Evolutionary conservation across 2,888 invertebrate genomes (phyloP).

Genomic region (Gryllus longicercus): DNA sequence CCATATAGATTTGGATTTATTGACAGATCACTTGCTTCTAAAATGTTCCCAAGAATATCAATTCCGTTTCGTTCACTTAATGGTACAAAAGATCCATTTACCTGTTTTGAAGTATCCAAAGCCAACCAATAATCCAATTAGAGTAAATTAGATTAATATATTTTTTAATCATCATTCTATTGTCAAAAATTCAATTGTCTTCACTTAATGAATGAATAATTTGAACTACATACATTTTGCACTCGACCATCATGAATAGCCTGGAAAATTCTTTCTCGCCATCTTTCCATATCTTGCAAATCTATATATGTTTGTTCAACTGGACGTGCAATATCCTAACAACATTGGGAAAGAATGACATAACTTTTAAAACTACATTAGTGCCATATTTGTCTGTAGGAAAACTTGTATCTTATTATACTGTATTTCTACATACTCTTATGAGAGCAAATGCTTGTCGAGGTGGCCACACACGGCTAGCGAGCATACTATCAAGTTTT

Average conservation of each 20-base stretch:
- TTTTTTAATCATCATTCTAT: too few species aligned
- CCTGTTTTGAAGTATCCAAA: too few species aligned
- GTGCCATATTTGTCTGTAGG: too few species aligned
- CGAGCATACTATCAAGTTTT: conserved; percentile 74
- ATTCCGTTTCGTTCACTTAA: conserved; percentile 43
- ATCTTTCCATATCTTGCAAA: conserved; percentile 44
- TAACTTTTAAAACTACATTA: too few species aligned
- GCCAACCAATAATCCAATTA: too few species aligned
- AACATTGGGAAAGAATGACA: too few species aligned
- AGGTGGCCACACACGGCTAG: conserved; percentile 72
- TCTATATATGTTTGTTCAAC: conserved; percentile 39
- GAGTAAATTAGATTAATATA: too few species aligned
- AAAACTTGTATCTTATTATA: too few species aligned
- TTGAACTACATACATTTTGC: conserved; percentile 34
- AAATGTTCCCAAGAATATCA: conserved; percentile 44
- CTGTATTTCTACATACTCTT: too few species aligned
- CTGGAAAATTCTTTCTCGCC: conserved; percentile 46
- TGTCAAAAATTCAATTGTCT: too few species aligned
- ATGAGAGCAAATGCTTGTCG: conserved; percentile 44
- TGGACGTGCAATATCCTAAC: conserved; percentile 38
- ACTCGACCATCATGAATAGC: conserved; percentile 45
- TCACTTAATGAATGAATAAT: neutral
- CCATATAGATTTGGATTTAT: conserved; percentile 41
- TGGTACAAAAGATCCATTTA: conserved; percentile 32
- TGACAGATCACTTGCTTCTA: conserved; percentile 42